Conservation (phyloP, 2,888 invertebrate genomes). For the Lasiommata megera region DNA sequence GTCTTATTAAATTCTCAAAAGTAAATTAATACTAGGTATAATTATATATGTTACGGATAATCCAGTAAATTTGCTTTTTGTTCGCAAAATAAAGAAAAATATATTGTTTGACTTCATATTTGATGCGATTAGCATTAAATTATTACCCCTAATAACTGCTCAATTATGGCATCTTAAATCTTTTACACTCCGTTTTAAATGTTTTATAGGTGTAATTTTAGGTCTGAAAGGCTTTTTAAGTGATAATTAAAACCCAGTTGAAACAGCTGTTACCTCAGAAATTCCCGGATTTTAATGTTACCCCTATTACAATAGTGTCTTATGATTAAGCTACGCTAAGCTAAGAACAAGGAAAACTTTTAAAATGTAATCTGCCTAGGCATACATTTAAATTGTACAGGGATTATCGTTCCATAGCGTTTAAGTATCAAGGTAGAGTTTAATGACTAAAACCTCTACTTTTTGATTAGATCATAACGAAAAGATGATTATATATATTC, state of each 20-base stretch:
- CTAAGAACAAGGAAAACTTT: not conserved
- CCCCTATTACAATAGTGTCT: slow-evolving; percentile 15
- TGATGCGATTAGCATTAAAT: not conserved
- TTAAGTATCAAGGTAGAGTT: no score
- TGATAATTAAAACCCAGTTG: slow-evolving; percentile 73
- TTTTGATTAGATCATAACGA: no score
- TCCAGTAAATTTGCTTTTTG: no score
- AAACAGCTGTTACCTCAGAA: slow-evolving; percentile 71
- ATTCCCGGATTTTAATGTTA: slow-evolving; percentile 56
- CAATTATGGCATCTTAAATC: slow-evolving; percentile 33
- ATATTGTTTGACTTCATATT: not conserved
- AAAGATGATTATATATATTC: no score
- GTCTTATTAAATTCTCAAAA: no score
- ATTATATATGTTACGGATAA: no score
- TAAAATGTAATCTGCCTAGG: no score
- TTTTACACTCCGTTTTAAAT: slow-evolving; percentile 43
- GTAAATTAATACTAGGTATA: no score
- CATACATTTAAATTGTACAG: no score
- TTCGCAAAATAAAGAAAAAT: not conserved
- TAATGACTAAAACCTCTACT: no score
- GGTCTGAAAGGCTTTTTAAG: slow-evolving; percentile 70
- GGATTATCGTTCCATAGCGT: no score
- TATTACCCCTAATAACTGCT: not conserved
- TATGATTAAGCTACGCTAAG: slow-evolving; percentile 1
- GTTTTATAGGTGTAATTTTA: slow-evolving; percentile 73